Evolutionary conservation across 1,140 invertebrate species (phyloP), one percentile per base, ranked within the genome.

Genomic region (Andricus grossulariae): DNA sequence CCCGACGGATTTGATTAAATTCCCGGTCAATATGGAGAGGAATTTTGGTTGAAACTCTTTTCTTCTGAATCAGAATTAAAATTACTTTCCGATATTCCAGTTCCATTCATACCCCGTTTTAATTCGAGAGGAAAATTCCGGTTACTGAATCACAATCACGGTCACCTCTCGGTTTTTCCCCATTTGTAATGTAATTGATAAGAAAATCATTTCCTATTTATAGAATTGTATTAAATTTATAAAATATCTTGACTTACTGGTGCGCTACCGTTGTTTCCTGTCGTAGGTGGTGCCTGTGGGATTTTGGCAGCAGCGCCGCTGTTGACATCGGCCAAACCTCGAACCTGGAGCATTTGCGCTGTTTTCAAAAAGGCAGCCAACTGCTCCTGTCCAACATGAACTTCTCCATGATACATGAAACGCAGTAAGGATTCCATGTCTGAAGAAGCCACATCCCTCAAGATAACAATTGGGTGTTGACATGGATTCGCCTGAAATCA

Each of bases 341-440:
- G 93, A 5, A 98, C 96, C 92, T 98, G 96, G 79, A 98, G 93
- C 90, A 97, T 95, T 91, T 98, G 96, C 32, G 97, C 97, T 54
- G 97, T 97, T 89, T 97, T 96, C 76, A 98, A 92, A 89, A 98
- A 97, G 84, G 97, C 95, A 74, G 95, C 94, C 80, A 98, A 92
- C 84, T 97, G 96, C 85, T 98, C 97, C 88, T 98, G 96, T 66
- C 96, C 96, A 79, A 98, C 96, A 89, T 97, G 96, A 5, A 98
- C 97, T 92, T 98, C 97, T 55, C 97, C 97, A 90, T 97, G 96
- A 90, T 98, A 98, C 97, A 98, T 98, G 92, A 98, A 98, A 88
- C 96, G 95, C 77, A 98, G 92, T 79, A 98, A 92, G 82, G 96
- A 97, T 88, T 98, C 96, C 93, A 98, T 96, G 86, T 98, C 97